These are phyloP conservation scores for Lamprotornis superbus DNA, from an alignment of 2,113 vertebrate species.

Conservation along the genomic window DNA sequence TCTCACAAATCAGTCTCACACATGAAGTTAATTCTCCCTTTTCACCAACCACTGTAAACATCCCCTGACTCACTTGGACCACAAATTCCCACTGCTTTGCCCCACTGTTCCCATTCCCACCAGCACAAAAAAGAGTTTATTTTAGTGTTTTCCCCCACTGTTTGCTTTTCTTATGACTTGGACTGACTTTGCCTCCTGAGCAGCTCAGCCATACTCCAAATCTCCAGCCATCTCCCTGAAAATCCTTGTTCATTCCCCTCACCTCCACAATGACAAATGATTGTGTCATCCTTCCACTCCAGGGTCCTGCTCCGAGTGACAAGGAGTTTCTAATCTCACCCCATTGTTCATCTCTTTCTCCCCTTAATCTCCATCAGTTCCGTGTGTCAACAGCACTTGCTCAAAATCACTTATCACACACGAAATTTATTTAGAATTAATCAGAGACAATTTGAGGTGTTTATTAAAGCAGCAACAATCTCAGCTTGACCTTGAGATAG, in stretches of 20 bases:
- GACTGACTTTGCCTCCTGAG: background rate
- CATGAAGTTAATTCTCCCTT: background rate
- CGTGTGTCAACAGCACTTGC: constrained; percentile 42
- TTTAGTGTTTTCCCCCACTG: background rate
- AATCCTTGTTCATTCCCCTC: constrained; percentile 21
- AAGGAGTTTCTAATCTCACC: constrained; percentile 48
- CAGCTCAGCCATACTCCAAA: background rate
- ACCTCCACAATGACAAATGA: constrained; percentile 1
- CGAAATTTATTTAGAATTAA: constrained; percentile 47
- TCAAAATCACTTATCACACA: constrained; percentile 25
- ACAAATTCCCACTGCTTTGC: background rate
- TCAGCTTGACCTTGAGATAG: constrained; percentile 54
- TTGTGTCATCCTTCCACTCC: constrained; percentile 9
- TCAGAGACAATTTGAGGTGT: constrained; percentile 50
- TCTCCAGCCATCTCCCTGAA: background rate
- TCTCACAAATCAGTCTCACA: background rate
- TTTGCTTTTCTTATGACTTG: background rate
- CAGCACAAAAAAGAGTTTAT: background rate
- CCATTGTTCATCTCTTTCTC: constrained; percentile 49
- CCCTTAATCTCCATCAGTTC: constrained; percentile 56
- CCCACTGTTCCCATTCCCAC: background rate
- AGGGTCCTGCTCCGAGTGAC: constrained; percentile 30
- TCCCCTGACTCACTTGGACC: background rate
- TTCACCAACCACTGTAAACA: background rate
- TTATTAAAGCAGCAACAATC: constrained; percentile 46